Evolutionary conservation across 2,113 vertebrate species (phyloP).

Genomic region (Tor tambroides): DNA sequence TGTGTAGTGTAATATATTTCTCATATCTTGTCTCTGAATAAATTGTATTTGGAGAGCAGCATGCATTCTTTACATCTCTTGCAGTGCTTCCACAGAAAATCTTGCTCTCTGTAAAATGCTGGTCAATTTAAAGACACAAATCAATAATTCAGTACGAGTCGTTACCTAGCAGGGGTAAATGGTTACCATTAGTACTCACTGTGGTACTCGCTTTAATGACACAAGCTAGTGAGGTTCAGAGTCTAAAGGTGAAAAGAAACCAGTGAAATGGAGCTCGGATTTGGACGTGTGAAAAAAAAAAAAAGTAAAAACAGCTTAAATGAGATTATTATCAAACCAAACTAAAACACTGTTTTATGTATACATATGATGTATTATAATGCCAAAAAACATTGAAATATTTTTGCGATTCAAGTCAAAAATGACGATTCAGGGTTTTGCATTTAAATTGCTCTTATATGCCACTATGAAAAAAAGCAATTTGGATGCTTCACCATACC

Average conservation of each 20-base stretch:
- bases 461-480: slow-evolving; percentile 1
- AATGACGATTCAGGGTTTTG: background rate
- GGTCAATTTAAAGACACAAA: background rate
- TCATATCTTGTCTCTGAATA: background rate
- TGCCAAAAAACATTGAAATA: background rate
- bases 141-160: background rate
- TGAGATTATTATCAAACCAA: background rate
- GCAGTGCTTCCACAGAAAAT: background rate
- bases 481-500: background rate
- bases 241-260: background rate
- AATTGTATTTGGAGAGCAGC: background rate
- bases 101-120: background rate
- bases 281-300: background rate
- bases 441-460: background rate
- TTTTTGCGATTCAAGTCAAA: background rate
- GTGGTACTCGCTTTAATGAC: background rate
- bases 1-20: background rate
- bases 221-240: background rate
- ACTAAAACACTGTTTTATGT: background rate
- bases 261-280: background rate
- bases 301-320: background rate
- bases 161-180: background rate
- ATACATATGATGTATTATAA: background rate
- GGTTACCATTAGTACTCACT: background rate
- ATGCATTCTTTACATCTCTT: background rate